phyloP scores from a whole-genome alignment of 2,113 vertebrate genomes.

The Nothobranchius kuhntae region DNA sequence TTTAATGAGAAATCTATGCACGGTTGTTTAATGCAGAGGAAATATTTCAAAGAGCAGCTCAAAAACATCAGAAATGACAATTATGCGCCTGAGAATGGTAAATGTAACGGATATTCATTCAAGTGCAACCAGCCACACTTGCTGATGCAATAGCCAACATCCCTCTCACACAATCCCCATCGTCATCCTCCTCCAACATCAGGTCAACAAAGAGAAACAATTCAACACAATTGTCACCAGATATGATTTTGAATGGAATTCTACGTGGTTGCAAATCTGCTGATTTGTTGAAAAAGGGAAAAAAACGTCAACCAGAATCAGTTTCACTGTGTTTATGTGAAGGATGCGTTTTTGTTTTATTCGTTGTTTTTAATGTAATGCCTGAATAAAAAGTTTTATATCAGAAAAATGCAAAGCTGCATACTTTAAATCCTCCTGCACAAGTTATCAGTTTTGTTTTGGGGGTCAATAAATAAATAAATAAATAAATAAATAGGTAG shows the following conservation, averaged over 20 bases:
- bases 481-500: too few species aligned
- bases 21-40: too few species aligned
- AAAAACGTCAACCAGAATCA: too few species aligned
- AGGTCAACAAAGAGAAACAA: constrained; percentile 32
- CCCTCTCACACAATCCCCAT: constrained; percentile 41
- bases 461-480: too few species aligned
- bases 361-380: too few species aligned
- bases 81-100: background rate
- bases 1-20: background rate
- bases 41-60: background rate
- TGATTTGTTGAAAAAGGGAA: background rate
- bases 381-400: too few species aligned
- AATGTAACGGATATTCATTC: background rate
- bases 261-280: background rate
- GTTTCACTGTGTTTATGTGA: too few species aligned
- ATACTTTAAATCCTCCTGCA: too few species aligned
- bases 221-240: constrained; percentile 2
- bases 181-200: constrained; percentile 36
- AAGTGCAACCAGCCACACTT: background rate
- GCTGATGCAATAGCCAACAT: constrained; percentile 53
- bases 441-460: too few species aligned
- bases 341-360: too few species aligned
- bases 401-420: too few species aligned
- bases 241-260: constrained; percentile 7
- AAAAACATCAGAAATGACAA: constrained; percentile 4